Conservation (phyloP, 2,113 vertebrate genomes). For the Isichthys henryi region DNA sequence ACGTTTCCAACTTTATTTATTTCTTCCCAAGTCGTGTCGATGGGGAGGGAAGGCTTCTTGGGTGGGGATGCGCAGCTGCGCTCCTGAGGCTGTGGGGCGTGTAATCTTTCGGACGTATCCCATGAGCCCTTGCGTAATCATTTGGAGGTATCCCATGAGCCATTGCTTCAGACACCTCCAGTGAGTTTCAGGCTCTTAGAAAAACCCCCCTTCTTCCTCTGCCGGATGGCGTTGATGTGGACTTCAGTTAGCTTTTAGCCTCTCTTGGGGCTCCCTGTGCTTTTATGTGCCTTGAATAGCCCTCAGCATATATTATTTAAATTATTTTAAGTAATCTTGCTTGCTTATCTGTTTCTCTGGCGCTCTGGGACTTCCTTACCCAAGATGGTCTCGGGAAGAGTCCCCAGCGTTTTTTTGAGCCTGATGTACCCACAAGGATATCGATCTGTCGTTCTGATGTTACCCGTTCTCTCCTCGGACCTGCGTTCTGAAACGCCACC, state of each 20-base stretch:
- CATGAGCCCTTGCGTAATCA: neutral
- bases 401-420: neutral
- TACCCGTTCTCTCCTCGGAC: neutral
- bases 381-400: conserved; percentile 17
- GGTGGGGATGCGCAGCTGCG: neutral
- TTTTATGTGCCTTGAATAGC: neutral
- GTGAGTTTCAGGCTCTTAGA: neutral
- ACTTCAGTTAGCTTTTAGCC: neutral
- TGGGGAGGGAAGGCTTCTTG: neutral
- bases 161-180: neutral
- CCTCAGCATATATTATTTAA: neutral
- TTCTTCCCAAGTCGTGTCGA: neutral
- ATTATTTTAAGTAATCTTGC: neutral
- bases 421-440: neutral
- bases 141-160: neutral
- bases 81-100: neutral
- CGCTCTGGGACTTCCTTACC: conserved; percentile 11
- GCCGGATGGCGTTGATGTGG: neutral
- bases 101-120: neutral
- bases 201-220: neutral
- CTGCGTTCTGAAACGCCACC: neutral
- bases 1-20: neutral
- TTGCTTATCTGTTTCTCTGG: neutral
- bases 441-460: neutral
- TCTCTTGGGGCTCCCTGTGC: neutral